Conservation (phyloP, 2,888 invertebrate species). For the Ecliptopera silaceata region DNA sequence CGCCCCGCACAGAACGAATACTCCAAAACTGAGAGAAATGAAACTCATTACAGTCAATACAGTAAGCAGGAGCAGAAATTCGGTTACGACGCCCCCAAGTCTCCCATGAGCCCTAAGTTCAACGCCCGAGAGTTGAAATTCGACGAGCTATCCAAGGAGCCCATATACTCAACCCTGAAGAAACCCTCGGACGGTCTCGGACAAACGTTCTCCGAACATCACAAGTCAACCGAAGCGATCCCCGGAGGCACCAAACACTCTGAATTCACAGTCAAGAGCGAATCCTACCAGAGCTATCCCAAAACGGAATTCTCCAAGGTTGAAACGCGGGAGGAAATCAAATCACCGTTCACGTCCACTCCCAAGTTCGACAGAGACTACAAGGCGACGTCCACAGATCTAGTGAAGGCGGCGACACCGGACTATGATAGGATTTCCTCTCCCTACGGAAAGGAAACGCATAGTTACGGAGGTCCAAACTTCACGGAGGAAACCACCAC, state of each 20-base stretch:
- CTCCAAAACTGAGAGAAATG: slow-evolving; percentile 62
- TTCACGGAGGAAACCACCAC: slow-evolving; percentile 77
- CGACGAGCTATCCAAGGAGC: slow-evolving; percentile 64
- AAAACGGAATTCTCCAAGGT: slow-evolving; percentile 66
- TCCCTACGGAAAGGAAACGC: slow-evolving; percentile 70
- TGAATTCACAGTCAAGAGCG: slow-evolving; percentile 67
- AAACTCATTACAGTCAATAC: slow-evolving; percentile 52
- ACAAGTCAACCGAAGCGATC: slow-evolving; percentile 71
- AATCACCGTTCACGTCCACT: slow-evolving; percentile 71
- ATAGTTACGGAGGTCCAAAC: slow-evolving; percentile 71
- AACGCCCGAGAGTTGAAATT: slow-evolving; percentile 77
- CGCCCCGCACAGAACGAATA: slow-evolving; percentile 61
- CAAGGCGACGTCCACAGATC: slow-evolving; percentile 56
- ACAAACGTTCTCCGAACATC: slow-evolving; percentile 70
- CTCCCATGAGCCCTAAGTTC: slow-evolving; percentile 76
- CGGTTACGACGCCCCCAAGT: slow-evolving; percentile 67
- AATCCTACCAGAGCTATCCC: slow-evolving; percentile 71
- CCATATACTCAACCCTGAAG: slow-evolving; percentile 69
- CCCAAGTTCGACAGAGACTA: slow-evolving; percentile 65
- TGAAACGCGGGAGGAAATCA: slow-evolving; percentile 63
- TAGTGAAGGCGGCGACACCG: slow-evolving; percentile 69
- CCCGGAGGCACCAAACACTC: slow-evolving; percentile 74
- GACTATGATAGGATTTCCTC: slow-evolving; percentile 72
- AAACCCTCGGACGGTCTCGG: slow-evolving; percentile 72
- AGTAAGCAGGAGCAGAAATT: slow-evolving; percentile 62